Conservation (phyloP, 2,113 vertebrate genomes). For the Poicephalus gulielmi region DNA sequence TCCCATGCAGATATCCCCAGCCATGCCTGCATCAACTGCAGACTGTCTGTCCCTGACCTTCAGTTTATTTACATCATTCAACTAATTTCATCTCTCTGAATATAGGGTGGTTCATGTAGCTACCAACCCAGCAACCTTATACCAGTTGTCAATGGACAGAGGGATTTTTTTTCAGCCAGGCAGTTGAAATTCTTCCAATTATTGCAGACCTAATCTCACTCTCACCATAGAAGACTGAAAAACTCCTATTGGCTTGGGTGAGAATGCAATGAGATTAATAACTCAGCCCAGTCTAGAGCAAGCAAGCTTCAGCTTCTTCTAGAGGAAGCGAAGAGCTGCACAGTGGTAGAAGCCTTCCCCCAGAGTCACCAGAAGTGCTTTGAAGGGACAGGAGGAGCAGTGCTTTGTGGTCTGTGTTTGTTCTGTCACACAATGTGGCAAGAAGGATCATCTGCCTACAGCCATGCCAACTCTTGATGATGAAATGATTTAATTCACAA, state of each 20-base stretch:
- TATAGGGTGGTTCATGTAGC: rapidly evolving
- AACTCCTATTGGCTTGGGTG: not conserved
- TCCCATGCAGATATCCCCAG: not conserved
- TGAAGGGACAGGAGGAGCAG: not conserved
- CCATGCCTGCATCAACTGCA: not conserved
- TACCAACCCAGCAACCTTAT: not conserved
- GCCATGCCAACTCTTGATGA: not conserved
- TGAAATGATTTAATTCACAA: conserved; percentile 7
- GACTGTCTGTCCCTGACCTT: not conserved
- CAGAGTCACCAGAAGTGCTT: not conserved
- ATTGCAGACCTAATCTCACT: not conserved
- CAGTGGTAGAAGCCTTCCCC: not conserved
- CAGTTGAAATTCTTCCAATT: not conserved
- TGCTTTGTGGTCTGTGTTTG: rapidly evolving
- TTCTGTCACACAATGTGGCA: not conserved
- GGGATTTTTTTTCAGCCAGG: not conserved
- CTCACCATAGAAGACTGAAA: not conserved
- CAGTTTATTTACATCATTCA: not conserved
- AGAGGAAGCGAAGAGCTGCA: not conserved
- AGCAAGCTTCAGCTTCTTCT: not conserved
- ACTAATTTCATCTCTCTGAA: not conserved
- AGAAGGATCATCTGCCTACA: not conserved
- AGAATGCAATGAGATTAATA: not conserved
- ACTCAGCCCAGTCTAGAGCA: not conserved
- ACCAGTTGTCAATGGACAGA: not conserved